Base-by-base conservation (phyloP, 2,888 invertebrate species). In the Thereva nobilitata region DNA sequence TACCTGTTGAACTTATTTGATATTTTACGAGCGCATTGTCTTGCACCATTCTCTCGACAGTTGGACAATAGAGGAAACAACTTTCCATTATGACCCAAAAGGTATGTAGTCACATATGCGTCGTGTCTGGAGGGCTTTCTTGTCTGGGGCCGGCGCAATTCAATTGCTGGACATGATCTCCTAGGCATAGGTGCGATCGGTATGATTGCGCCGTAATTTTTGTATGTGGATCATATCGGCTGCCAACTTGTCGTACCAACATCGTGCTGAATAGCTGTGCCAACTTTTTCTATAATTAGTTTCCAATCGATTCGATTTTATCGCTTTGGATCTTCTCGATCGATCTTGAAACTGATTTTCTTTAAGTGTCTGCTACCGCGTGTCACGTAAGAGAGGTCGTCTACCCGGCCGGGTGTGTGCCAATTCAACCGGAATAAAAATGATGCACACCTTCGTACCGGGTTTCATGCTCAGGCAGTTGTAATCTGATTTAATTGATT, bases 81-180 rank as follows among this genome's bases (percentile, higher is more conserved):
- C 59, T 59, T 59, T 59, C 59, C 59, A 59, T 59, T 59, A 59
- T 59, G 59, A 59, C 59, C 59, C 47, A 59, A 59, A 59, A 59
- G 47, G 59, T 59, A 59, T 38, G 59, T 45, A 47, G 35, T 38
- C 45, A 35, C 49, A 41, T 41, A 55, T 12, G 40, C 41, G 55
- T 41, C 55, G 55, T 41, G 38, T 55, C 59, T 37, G 10, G 37
- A 59, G 45, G 59, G 49, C 59, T 59, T 59, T 59, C 59, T 59
- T 59, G 47, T 59, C 42, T 23, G 23, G 23, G 23, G 45, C 40
- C 47, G 35, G 59, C 34, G 49, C 49, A 59, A 41, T 38, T 59
- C 49, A 59, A 59, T 59, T 59, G 59, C 59, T 9, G 42, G 38
- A 49, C 59, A 47, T 59, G 56, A 59, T 59, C 59, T 45, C 47